A percentile compares a stretch with the other conserved stretches of the same genome.
Evolutionary conservation across 1,140 invertebrate genomes (phyloP).

Genomic region (Sarcophaga peregrina): DNA sequence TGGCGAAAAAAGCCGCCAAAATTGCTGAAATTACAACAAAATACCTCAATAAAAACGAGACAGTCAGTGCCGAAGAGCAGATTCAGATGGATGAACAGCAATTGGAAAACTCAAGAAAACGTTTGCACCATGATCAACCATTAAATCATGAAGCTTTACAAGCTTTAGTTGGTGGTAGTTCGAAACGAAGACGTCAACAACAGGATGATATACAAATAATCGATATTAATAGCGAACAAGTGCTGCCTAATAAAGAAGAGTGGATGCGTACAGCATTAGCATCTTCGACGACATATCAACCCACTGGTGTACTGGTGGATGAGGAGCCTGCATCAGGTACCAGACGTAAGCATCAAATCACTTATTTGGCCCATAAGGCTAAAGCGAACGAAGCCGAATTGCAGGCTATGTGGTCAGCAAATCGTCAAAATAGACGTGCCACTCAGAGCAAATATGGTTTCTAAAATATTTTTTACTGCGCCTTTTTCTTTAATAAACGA

Average conservation of each 20-base stretch:
- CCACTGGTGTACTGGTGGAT: slow-evolving; percentile 61
- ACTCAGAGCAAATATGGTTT: slow-evolving; percentile 92
- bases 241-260: slow-evolving; percentile 81
- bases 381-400: slow-evolving; percentile 93
- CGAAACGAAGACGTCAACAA: slow-evolving; percentile 65
- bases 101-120: slow-evolving; percentile 49
- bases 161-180: slow-evolving; percentile 60
- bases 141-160: slow-evolving; percentile 57
- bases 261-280: slow-evolving; percentile 85
- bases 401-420: slow-evolving; percentile 93
- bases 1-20: slow-evolving; percentile 60
- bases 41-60: slow-evolving; percentile 46
- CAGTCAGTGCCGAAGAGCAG: slow-evolving; percentile 27
- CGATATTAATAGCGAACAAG: slow-evolving; percentile 85
- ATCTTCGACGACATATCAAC: slow-evolving; percentile 73
- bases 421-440: slow-evolving; percentile 83
- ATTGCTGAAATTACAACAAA: slow-evolving; percentile 56
- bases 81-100: slow-evolving; percentile 47
- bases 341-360: slow-evolving; percentile 93
- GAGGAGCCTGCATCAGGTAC: slow-evolving; percentile 76
- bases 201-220: slow-evolving; percentile 75
- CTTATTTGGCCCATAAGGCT: slow-evolving; percentile 92
- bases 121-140: slow-evolving; percentile 54
- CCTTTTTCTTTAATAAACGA: too few relatives aligned
- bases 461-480: slow-evolving; percentile 63